Evolutionary conservation across 2,113 vertebrate genomes (phyloP).

Genomic region (Rhea pennata): DNA sequence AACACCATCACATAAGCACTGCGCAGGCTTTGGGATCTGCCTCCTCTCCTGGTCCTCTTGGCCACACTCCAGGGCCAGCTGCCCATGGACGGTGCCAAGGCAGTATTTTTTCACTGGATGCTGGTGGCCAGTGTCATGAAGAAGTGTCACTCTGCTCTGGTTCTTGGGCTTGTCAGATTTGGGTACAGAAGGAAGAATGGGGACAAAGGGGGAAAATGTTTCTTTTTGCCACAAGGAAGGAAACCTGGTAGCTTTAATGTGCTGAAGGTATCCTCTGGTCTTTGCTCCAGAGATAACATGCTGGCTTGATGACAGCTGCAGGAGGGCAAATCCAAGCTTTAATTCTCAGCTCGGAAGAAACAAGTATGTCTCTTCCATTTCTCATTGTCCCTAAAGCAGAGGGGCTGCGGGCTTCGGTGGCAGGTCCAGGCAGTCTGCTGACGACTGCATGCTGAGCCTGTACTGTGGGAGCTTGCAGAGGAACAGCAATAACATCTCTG

Average conservation of each 20-base stretch:
- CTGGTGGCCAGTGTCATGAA: not conserved
- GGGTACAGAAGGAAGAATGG: not conserved
- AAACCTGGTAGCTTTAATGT: not conserved
- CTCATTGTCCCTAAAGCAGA: not conserved
- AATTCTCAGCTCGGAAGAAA: slow-evolving; percentile 13
- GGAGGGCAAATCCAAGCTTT: not conserved
- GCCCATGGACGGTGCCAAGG: not conserved
- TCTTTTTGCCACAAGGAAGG: not conserved
- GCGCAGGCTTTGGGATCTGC: not conserved
- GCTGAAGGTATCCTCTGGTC: not conserved
- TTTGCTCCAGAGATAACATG: not conserved
- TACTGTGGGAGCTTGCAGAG: not conserved
- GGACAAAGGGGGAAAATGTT: not conserved
- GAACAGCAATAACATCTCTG: not conserved
- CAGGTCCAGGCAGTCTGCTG: not conserved
- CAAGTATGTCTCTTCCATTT: fast-evolving
- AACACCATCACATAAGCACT: not conserved
- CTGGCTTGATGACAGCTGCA: not conserved
- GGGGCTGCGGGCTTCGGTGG: not conserved
- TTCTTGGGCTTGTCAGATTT: not conserved
- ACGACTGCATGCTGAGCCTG: not conserved
- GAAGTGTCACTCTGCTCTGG: not conserved
- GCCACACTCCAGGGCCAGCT: not conserved
- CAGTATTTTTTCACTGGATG: not conserved
- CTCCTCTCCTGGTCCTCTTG: not conserved